Percentiles rank a stretch among this genome's conserved stretches.
These are phyloP conservation scores for Psylliodes chrysocephalus DNA, from an alignment of 2,888 invertebrate genomes.

Conservation along the genomic window DNA sequence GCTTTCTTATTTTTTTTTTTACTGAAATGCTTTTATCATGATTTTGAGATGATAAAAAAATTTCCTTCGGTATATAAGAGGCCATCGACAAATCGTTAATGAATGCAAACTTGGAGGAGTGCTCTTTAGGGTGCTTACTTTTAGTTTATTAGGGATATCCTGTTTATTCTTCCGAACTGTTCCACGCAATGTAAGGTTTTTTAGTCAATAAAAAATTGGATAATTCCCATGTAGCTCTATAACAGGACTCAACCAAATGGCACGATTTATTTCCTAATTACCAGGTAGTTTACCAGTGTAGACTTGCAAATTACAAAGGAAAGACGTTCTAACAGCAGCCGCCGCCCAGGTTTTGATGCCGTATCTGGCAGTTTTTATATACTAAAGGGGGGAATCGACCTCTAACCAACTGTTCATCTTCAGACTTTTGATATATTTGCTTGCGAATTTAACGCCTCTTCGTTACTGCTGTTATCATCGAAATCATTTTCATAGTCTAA, in stretches of 20 bases:
- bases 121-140: background rate
- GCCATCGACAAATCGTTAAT: conserved; percentile 27
- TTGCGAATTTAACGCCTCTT: no score
- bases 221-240: conserved; percentile 19
- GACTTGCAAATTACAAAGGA: conserved; percentile 41
- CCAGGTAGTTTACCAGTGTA: conserved; percentile 36
- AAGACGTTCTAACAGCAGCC: conserved; percentile 39
- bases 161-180: conserved; percentile 35
- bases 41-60: conserved; percentile 34
- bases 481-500: no score
- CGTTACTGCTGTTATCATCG: no score
- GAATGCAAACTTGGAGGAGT: conserved; percentile 20
- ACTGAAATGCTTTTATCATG: conserved; percentile 10
- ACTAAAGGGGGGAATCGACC: no score
- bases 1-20: conserved; percentile 13
- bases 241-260: conserved; percentile 26
- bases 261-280: conserved; percentile 36
- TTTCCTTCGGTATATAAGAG: conserved; percentile 36
- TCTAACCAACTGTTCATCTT: no score
- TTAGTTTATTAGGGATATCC: conserved; percentile 23
- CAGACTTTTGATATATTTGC: no score
- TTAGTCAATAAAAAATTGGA: conserved; percentile 17
- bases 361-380: conserved; percentile 38
- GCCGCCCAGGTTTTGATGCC: conserved; percentile 43
- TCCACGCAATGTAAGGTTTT: conserved; percentile 29